These are phyloP conservation scores for Aquatica leii DNA, from an alignment of 2,888 invertebrate species.

Conservation along the genomic window DNA sequence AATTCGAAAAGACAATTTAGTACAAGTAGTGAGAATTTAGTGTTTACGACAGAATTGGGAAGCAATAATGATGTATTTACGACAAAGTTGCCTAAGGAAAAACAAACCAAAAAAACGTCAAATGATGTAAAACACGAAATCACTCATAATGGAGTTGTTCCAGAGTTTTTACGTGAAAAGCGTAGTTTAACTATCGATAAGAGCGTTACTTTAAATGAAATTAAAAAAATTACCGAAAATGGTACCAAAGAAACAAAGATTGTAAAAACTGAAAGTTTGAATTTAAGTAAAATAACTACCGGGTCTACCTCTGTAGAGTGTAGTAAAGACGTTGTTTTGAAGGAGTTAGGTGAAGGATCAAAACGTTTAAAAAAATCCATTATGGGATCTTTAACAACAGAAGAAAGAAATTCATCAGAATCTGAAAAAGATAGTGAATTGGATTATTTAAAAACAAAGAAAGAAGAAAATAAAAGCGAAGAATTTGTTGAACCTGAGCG, in stretches of 20 bases:
- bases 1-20: constrained; percentile 53
- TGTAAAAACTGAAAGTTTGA: constrained; percentile 18
- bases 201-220: constrained; percentile 17
- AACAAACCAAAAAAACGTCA: constrained; percentile 37
- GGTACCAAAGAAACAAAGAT: constrained; percentile 8
- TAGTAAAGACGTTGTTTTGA: constrained; percentile 19
- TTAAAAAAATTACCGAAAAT: constrained; percentile 8
- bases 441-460: constrained; percentile 56
- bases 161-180: constrained; percentile 14
- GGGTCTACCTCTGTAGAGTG: constrained; percentile 20
- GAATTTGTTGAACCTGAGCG: constrained; percentile 73
- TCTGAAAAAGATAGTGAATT: constrained; percentile 77
- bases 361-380: constrained; percentile 35
- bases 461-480: constrained; percentile 54
- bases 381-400: constrained; percentile 49
- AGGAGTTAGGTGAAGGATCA: constrained; percentile 17
- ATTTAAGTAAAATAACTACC: constrained; percentile 19
- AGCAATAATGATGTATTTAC: constrained; percentile 75
- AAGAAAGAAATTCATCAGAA: constrained; percentile 70
- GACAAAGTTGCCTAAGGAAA: constrained; percentile 57
- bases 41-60: constrained; percentile 74
- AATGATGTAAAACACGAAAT: constrained; percentile 20
- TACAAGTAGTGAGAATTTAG: constrained; percentile 62
- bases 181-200: constrained; percentile 7
- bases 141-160: constrained; percentile 16